phyloP scores from a whole-genome alignment of 2,888 invertebrate species.

The Tinea semifulvella region DNA sequence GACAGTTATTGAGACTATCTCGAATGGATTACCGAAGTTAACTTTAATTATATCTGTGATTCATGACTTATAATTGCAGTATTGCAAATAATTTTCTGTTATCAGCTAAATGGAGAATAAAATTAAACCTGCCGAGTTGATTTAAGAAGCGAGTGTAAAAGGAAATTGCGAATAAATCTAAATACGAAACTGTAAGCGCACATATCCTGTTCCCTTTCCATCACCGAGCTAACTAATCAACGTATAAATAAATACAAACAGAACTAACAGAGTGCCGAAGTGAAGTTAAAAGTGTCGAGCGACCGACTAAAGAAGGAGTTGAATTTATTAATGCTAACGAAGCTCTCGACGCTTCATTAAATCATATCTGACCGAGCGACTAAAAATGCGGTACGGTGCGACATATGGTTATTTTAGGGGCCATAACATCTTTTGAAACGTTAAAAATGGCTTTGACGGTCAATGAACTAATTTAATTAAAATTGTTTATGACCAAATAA shows the following conservation, averaged over 20 bases:
- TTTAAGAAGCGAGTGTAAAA: conserved; percentile 13
- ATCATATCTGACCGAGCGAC: conserved; percentile 59
- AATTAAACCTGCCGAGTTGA: neutral
- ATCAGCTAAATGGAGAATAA: neutral
- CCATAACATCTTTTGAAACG: conserved; percentile 21
- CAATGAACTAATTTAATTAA: conserved; percentile 10
- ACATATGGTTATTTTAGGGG: conserved; percentile 38
- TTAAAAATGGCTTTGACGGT: conserved; percentile 9
- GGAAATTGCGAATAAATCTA: conserved; percentile 26
- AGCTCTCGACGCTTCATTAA: conserved; percentile 53
- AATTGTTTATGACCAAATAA: conserved; percentile 4
- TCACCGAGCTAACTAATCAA: conserved; percentile 53
- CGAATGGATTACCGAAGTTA: neutral
- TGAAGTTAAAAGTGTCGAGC: conserved; percentile 52
- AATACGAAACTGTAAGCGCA: neutral
- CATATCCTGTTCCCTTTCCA: conserved; percentile 43
- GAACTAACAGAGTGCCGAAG: conserved; percentile 59
- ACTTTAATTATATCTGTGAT: too few species aligned
- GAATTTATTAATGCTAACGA: conserved; percentile 60
- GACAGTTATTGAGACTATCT: neutral
- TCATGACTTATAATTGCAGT: neutral
- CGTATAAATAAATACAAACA: conserved; percentile 59
- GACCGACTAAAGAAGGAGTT: conserved; percentile 28
- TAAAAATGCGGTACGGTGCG: conserved; percentile 48
- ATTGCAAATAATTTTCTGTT: neutral